Conservation (phyloP, 2,797 vertebrate species). For the Coendou prehensilis region DNA sequence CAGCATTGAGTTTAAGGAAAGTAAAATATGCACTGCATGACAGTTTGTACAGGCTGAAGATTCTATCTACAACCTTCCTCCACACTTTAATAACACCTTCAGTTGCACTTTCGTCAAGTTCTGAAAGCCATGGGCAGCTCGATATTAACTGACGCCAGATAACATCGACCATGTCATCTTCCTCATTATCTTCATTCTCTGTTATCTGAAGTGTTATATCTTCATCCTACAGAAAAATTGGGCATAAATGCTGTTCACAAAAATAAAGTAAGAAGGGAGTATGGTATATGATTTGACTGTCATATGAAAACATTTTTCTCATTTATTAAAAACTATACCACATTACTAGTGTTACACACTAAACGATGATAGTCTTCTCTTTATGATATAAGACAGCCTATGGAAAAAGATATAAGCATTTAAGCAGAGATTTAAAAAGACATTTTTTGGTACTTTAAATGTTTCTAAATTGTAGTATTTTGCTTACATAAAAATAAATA, state of each 20-base stretch:
- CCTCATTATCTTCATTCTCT: constrained; percentile 95
- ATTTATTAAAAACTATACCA: background rate
- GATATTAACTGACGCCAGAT: constrained; percentile 96
- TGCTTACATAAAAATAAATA: constrained; percentile 14
- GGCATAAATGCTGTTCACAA: constrained; percentile 35
- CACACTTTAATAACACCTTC: constrained; percentile 97
- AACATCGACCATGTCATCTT: constrained; percentile 98
- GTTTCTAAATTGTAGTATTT: constrained; percentile 1
- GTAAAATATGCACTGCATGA: constrained; percentile 99
- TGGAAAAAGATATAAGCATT: background rate
- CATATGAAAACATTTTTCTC: constrained; percentile 46
- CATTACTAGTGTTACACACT: background rate
- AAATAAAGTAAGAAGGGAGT: background rate
- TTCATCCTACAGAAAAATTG: constrained; percentile 93
- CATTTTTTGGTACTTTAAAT: background rate
- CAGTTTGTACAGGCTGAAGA: constrained; percentile 97
- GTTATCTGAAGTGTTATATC: constrained; percentile 97
- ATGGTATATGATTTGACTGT: background rate
- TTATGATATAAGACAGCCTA: background rate
- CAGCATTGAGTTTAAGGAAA: constrained; percentile 98
- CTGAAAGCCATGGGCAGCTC: constrained; percentile 96
- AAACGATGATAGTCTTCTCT: background rate
- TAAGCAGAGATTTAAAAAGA: background rate
- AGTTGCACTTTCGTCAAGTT: constrained; percentile 94
- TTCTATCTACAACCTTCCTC: constrained; percentile 96